Evolutionary conservation across 64 coral and sea anemone genomes (phyloP).

Genomic region (Anthopleura sola): DNA sequence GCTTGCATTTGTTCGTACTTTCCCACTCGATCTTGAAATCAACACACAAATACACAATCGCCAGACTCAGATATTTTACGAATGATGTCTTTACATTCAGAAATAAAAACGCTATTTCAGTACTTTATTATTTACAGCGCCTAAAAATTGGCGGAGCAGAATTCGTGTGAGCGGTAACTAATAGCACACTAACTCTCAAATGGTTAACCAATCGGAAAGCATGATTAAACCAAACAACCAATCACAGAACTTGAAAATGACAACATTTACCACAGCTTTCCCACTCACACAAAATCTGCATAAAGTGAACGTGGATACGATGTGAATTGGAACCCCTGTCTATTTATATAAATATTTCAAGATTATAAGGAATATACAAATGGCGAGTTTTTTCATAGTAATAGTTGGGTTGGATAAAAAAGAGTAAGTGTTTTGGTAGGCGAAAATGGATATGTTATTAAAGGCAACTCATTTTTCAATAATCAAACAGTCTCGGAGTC

Average conservation of each 20-base stretch:
- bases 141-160: neutral
- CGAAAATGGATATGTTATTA: too few species aligned
- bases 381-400: neutral
- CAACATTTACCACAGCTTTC: neutral
- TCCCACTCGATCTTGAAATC: too few species aligned
- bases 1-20: neutral
- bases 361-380: slow-evolving; percentile 15
- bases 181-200: neutral
- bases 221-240: neutral
- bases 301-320: neutral
- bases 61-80: neutral
- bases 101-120: neutral
- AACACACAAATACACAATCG: neutral
- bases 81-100: neutral
- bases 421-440: neutral
- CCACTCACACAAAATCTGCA: neutral
- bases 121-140: neutral
- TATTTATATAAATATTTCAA: slow-evolving; percentile 1
- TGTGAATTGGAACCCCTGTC: neutral
- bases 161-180: neutral
- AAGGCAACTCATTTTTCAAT: too few species aligned
- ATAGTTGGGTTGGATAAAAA: neutral
- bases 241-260: neutral
- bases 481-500: too few species aligned
- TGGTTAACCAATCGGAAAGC: neutral